Conservation (phyloP, 2,888 invertebrate genomes). For the Lacanobia wlatinum region DNA sequence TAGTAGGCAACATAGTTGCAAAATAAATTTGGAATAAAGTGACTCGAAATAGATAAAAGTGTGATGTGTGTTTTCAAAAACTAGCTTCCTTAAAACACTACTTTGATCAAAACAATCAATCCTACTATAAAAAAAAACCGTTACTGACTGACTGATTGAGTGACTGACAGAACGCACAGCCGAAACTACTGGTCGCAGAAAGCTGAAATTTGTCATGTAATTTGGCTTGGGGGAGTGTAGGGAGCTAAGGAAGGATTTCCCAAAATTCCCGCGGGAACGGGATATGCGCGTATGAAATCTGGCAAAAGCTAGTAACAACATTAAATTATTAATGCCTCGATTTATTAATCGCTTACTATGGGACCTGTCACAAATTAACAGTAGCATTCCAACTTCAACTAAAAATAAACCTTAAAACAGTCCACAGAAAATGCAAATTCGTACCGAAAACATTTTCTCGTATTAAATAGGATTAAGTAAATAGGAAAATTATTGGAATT, state of each 20-base stretch:
- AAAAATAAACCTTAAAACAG: constrained; percentile 22
- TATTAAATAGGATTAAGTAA: constrained; percentile 38
- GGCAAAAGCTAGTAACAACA: neutral
- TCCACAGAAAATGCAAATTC: neutral
- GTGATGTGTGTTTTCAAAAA: neutral
- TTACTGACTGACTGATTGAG: too few species aligned
- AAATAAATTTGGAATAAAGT: neutral
- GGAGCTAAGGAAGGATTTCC: too few species aligned
- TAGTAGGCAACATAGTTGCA: constrained; percentile 10
- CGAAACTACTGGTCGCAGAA: too few species aligned
- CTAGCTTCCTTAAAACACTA: too few species aligned
- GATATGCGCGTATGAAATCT: too few species aligned
- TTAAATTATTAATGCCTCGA: neutral
- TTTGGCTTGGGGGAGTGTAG: too few species aligned
- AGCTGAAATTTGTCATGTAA: too few species aligned
- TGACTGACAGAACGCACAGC: too few species aligned
- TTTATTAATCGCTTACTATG: constrained; percentile 24
- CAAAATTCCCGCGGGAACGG: too few species aligned
- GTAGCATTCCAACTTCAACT: neutral
- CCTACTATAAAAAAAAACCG: too few species aligned
- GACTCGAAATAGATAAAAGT: neutral
- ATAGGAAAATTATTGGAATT: constrained; percentile 47
- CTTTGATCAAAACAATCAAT: neutral
- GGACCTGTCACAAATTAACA: constrained; percentile 21
- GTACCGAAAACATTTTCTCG: neutral